Conservation (phyloP, 2,113 vertebrate genomes). For the Muntiacus muntjak region DNA sequence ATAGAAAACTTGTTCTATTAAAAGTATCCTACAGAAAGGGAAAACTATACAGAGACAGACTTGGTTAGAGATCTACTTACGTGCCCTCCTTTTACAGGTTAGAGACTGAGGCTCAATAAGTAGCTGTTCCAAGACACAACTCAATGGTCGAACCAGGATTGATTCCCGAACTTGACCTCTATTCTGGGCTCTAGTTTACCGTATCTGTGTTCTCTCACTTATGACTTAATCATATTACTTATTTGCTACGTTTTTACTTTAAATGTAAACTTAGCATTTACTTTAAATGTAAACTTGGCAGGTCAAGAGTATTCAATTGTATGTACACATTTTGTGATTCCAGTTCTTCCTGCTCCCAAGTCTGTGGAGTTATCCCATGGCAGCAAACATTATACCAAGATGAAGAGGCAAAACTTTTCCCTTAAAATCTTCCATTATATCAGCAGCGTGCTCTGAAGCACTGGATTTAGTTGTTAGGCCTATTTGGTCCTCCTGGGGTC, state of each 20-base stretch:
- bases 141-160: background rate
- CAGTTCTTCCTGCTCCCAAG: background rate
- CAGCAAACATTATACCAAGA: background rate
- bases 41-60: background rate
- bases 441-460: background rate
- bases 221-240: background rate
- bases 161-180: background rate
- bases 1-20: background rate
- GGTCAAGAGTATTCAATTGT: background rate
- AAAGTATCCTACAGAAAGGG: background rate
- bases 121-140: background rate
- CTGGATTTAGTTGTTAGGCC: background rate
- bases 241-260: background rate
- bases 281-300: background rate
- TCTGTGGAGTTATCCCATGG: background rate
- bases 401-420: background rate
- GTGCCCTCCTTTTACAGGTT: background rate
- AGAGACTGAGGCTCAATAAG: background rate
- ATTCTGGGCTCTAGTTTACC: background rate
- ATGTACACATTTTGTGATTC: background rate
- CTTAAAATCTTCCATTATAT: background rate
- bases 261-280: background rate
- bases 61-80: background rate
- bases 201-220: background rate
- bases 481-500: background rate